Conservation (phyloP, 2,797 vertebrate species). For the Danio aesculapii region DNA sequence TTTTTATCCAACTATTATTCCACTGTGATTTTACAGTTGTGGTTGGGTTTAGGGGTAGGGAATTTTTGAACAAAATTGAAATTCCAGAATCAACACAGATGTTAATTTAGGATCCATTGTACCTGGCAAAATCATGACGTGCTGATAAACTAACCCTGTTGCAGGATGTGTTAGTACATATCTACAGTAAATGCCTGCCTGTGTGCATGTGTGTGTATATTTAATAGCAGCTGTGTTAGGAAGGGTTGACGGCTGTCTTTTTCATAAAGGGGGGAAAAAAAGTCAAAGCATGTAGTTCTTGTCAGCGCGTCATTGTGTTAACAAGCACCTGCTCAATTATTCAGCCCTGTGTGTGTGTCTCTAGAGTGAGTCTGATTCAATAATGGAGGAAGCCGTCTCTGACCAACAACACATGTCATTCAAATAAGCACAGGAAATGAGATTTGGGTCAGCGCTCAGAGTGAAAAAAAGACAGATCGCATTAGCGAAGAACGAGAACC, state of each 20-base stretch:
- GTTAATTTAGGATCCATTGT: too few species aligned
- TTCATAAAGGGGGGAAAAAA: constrained; percentile 20
- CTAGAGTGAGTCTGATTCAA: constrained; percentile 80
- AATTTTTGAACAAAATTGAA: too few species aligned
- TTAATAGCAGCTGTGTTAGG: constrained; percentile 9
- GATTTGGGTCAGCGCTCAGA: constrained; percentile 44
- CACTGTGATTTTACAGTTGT: too few species aligned
- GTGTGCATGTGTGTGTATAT: constrained; percentile 9
- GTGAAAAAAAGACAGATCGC: constrained; percentile 11
- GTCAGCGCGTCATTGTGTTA: constrained; percentile 76
- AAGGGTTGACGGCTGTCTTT: constrained; percentile 20
- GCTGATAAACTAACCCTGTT: neutral
- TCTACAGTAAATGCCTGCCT: constrained; percentile 40
- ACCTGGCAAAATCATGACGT: too few species aligned
- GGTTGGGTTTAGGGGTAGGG: too few species aligned
- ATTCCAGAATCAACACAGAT: too few species aligned
- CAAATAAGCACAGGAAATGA: constrained; percentile 53
- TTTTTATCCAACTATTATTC: too few species aligned
- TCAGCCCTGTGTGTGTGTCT: constrained; percentile 65
- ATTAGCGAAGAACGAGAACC: constrained; percentile 25
- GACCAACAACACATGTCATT: constrained; percentile 54
- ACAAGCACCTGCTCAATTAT: constrained; percentile 79
- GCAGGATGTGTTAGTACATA: neutral
- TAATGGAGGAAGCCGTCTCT: constrained; percentile 68
- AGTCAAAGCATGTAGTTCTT: constrained; percentile 67